Evolutionary conservation across 2,888 invertebrate genomes (phyloP).

Genomic region (Labia minor): DNA sequence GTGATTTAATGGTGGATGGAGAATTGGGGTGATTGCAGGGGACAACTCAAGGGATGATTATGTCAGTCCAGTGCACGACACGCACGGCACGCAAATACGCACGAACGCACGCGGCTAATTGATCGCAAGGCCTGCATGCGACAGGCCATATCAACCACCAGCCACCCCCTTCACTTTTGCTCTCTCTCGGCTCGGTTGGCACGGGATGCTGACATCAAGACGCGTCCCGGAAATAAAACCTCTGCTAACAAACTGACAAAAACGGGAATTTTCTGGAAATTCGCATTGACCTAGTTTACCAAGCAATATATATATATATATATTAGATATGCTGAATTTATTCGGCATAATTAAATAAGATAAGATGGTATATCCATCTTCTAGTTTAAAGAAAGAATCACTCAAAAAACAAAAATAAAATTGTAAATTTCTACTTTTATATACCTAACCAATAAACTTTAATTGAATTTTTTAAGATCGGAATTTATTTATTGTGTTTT

Average conservation of each 20-base stretch:
- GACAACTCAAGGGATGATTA: neutral
- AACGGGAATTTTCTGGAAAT: neutral
- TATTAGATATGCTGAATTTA: too few species aligned
- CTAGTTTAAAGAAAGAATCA: too few species aligned
- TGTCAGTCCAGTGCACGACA: constrained; percentile 13
- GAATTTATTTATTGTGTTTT: too few species aligned
- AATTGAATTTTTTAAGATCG: too few species aligned
- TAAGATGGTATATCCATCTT: too few species aligned
- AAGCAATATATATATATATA: too few species aligned
- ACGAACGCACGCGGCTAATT: constrained; percentile 13
- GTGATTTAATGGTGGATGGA: too few species aligned
- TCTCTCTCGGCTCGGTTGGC: constrained; percentile 13
- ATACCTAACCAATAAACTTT: too few species aligned
- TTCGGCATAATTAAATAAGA: too few species aligned
- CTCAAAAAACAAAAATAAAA: too few species aligned
- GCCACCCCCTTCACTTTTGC: neutral
- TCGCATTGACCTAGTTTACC: neutral
- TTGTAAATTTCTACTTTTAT: too few species aligned
- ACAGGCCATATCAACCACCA: neutral
- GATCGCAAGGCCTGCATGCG: constrained; percentile 13
- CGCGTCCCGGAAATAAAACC: constrained; percentile 13
- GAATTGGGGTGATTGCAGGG: neutral
- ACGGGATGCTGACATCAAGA: constrained; percentile 7
- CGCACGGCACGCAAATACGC: constrained; percentile 13
- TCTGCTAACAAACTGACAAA: constrained; percentile 1